Percentiles rank a stretch among this genome's conserved stretches.
Evolutionary conservation across 2,113 vertebrate genomes (phyloP).

Genomic region (Calyptomena viridis): DNA sequence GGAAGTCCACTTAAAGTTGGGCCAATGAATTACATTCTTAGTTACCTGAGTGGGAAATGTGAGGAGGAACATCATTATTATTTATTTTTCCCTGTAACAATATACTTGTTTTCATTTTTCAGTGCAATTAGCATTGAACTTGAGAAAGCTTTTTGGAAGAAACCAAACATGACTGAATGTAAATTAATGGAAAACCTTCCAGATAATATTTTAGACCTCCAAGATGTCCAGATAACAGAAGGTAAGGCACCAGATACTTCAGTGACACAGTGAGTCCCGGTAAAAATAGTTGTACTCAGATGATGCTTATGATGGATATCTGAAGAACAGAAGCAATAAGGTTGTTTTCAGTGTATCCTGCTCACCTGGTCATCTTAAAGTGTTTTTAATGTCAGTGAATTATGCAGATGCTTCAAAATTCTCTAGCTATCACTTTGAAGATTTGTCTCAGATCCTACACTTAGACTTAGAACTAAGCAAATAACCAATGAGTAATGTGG

Average conservation of each 20-base stretch:
- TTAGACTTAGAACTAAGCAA: neutral
- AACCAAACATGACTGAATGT: conserved; percentile 74
- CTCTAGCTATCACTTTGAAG: neutral
- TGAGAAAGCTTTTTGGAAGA: conserved; percentile 74
- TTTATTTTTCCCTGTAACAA: neutral
- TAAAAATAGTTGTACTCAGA: neutral
- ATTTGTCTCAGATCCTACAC: neutral
- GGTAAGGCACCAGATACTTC: conserved; percentile 69
- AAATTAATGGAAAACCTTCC: conserved; percentile 65
- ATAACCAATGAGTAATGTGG: neutral
- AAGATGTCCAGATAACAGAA: conserved; percentile 75
- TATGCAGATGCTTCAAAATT: neutral
- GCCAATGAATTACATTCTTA: neutral
- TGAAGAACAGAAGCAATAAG: neutral
- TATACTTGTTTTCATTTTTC: neutral
- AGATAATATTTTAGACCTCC: conserved; percentile 75
- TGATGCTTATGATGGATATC: neutral
- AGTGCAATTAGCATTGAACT: conserved; percentile 61
- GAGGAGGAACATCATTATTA: neutral
- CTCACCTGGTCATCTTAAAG: neutral
- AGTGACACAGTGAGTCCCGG: neutral
- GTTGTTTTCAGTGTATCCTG: neutral
- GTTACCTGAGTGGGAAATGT: neutral
- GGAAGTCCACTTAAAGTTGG: neutral
- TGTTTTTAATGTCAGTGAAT: neutral